Conservation (phyloP, 2,888 invertebrate genomes). For the Aelia acuminata region DNA sequence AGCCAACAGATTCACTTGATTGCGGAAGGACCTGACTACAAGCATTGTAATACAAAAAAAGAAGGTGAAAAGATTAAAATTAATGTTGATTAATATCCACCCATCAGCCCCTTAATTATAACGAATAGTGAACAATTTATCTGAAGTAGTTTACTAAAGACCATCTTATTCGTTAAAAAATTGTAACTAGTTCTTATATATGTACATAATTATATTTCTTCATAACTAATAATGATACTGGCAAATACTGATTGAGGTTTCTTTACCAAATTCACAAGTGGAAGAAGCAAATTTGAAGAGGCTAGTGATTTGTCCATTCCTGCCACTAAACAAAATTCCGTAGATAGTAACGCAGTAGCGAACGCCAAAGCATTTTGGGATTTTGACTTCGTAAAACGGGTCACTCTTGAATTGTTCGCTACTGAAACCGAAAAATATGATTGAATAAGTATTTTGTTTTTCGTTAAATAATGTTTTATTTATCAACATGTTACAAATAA, state of each 20-base stretch:
- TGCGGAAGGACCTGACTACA: too few species aligned
- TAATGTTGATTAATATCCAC: too few species aligned
- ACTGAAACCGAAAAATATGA: background rate
- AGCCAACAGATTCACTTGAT: too few species aligned
- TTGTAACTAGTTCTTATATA: background rate
- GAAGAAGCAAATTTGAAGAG: conserved; percentile 31
- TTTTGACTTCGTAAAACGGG: conserved; percentile 6
- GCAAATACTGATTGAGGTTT: background rate
- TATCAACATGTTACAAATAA: too few species aligned
- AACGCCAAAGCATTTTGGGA: conserved; percentile 33
- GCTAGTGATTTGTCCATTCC: conserved; percentile 43
- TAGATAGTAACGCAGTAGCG: conserved; percentile 10
- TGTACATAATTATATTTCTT: background rate
- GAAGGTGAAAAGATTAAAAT: too few species aligned
- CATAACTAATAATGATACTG: too few species aligned
- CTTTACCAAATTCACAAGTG: conserved; percentile 34
- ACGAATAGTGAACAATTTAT: too few species aligned
- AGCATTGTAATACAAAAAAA: too few species aligned
- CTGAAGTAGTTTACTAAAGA: background rate
- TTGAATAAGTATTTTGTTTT: too few species aligned
- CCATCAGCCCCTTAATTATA: too few species aligned
- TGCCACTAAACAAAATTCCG: conserved; percentile 12
- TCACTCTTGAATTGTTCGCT: background rate
- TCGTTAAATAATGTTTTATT: too few species aligned
- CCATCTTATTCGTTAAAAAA: background rate